Base-by-base conservation (phyloP, 2,797 vertebrate species). In the Onychomys torridus region DNA sequence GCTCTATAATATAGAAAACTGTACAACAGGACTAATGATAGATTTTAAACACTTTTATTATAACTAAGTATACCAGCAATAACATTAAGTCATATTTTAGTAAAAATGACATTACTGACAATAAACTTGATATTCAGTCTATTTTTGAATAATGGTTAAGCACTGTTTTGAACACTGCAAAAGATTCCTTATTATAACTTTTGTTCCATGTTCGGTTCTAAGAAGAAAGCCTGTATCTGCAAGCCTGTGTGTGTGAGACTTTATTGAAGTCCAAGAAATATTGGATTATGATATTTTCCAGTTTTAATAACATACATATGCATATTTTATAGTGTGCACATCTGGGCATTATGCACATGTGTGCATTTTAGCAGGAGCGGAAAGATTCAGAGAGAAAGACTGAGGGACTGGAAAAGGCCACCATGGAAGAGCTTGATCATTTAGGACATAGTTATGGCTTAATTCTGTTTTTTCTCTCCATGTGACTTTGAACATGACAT, bases 181-280 rank as follows among this genome's bases (percentile, higher is more conserved):
- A 52, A 84, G 16, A 11, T 43, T 17, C n/a, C 46, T 87, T 91
- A 55, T 59, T 96, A 0, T 79, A 88, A 87, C 14, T 87, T 95
- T 89, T 84, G 14, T 89, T 93, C 5, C 67, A 12, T 76, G 83
- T 91, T 94, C 34, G 67, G 1, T 79, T 91, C 23, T 95, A 73
- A 81, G 49, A 91, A 57, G 57, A 37, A 49, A 92, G 55, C 23
- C 19, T 77, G 29, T 2, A 11, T 86, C 25, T 78, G 3, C 79
- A 84, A 55, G 43, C 27, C 63, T 67, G 34, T 89, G 55, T 84
- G 37, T 92, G 6, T 90, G 88, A 55, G 88, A 55, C 13, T 93
- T 94, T 43, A 67, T 32, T 93, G 67, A 88, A 94, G n/a, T 93
- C 63, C 92, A 12, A 90, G 17, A 63, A 96, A 79, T 17, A 67